Evolutionary conservation across 2,888 invertebrate species (phyloP), one percentile per base, ranked within the genome.

Genomic region (Rhogogaster chlorosoma): DNA sequence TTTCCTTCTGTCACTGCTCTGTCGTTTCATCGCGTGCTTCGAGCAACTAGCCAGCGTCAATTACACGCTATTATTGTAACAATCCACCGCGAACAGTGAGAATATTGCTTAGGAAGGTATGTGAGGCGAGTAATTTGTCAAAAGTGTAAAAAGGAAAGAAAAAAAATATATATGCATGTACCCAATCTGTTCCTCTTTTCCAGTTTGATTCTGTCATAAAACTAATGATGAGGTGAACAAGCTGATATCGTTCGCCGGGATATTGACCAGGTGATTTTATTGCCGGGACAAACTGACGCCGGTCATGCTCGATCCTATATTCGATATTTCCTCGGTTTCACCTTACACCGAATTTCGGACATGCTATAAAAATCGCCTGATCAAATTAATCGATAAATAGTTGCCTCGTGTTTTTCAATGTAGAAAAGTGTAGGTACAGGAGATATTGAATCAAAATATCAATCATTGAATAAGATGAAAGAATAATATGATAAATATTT

Each of bases 11-110:
- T 42, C 38, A 42, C 10, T 73, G 84, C 64, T 84, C 32, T 29
- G 61, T 61, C 32, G 29, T 42, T 73, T 73, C 73, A 73, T 42
- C 73, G 73, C 73, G 38, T 73, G 38, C 73, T 45, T n/a, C 42
- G 73, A 73, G 73, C n/a, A 42, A 36, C 42, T 45, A 61, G 26
- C 73, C 12, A 53, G 73, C 73, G 22, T 42, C 45, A 73, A 67
- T 67, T 67, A 67, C 32, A 67, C 67, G 61, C 26, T 61, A 61
- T 22, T 26, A 32, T 67, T 67, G 15, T 67, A 61, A 12, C 61
- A 61, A 61, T 61, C 12, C 26, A 61, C 61, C 10, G 12, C 61
- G 61, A 22, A 26, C 26, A 61, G 26, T 61, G 26, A 26, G 26
- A 61, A 53, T 53, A 53, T 53, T 53, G 53, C 53, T 53, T 18